Conservation (phyloP, 2,113 vertebrate species). For the Halcyon senegalensis region DNA sequence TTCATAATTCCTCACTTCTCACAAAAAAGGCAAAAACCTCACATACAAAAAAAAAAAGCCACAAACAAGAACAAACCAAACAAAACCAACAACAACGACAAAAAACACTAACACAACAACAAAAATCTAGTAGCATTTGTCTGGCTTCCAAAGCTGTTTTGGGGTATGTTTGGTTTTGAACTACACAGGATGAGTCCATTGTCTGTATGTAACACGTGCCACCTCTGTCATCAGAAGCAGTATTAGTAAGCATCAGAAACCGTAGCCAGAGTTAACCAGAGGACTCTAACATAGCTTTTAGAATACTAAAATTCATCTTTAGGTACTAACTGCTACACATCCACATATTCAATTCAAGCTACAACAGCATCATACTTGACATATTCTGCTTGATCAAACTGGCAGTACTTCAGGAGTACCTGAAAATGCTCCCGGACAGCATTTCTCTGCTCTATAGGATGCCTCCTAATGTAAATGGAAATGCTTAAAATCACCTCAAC, state of each 20-base stretch:
- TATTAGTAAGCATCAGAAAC: not conserved
- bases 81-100: not conserved
- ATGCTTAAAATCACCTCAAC: not conserved
- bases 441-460: not conserved
- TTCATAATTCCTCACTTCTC: not conserved
- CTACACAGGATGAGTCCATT: not conserved
- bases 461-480: not conserved
- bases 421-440: not conserved
- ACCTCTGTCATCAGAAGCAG: not conserved
- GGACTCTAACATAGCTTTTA: not conserved
- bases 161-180: not conserved
- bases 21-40: not conserved
- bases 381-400: not conserved
- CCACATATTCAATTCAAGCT: not conserved
- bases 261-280: not conserved
- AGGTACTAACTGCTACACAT: not conserved
- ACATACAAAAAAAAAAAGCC: not conserved
- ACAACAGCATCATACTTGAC: not conserved
- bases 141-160: not conserved
- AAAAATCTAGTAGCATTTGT: not conserved
- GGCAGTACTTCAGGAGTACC: not conserved
- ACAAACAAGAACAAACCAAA: not conserved
- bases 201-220: not conserved
- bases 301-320: not conserved
- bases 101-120: not conserved